Evolutionary conservation across 2,888 invertebrate species (phyloP).

Genomic region (Aspidapion aeneum): DNA sequence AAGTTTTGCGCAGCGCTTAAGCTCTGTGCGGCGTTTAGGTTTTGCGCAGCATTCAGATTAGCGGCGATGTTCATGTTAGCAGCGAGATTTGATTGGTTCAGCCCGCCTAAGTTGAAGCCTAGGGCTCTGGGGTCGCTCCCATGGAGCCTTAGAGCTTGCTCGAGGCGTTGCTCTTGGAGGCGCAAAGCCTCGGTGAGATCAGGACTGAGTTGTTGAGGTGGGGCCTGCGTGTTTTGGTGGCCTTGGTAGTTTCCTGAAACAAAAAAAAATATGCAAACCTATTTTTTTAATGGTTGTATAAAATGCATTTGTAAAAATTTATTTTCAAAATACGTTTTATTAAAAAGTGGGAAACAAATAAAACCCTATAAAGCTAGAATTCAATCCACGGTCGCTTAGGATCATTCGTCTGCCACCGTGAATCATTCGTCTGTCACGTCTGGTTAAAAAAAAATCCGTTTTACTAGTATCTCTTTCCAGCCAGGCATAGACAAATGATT

Average conservation of each 20-base stretch:
- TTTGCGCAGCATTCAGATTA: neutral
- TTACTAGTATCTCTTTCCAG: too few species aligned
- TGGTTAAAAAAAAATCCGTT: too few species aligned
- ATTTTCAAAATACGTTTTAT: too few species aligned
- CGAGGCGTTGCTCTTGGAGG: conserved; percentile 71
- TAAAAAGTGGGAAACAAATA: too few species aligned
- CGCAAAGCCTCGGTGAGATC: conserved; percentile 69
- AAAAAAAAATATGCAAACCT: neutral
- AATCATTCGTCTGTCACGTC: too few species aligned
- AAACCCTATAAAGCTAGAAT: too few species aligned
- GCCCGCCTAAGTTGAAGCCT: conserved; percentile 63
- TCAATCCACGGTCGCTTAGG: too few species aligned
- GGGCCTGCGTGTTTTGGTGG: conserved; percentile 42
- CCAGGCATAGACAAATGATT: too few species aligned
- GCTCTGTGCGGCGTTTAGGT: neutral
- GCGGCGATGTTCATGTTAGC: neutral
- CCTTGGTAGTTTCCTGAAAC: conserved; percentile 41
- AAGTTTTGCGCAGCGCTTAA: too few species aligned
- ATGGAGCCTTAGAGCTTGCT: conserved; percentile 79
- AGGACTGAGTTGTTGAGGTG: conserved; percentile 58
- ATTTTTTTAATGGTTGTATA: neutral
- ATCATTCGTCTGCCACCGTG: too few species aligned
- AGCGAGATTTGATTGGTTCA: conserved; percentile 20
- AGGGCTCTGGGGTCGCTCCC: conserved; percentile 73
- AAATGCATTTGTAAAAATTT: neutral